phyloP scores from a whole-genome alignment of 2,888 invertebrate species.

The Petrolisthes manimaculis region DNA sequence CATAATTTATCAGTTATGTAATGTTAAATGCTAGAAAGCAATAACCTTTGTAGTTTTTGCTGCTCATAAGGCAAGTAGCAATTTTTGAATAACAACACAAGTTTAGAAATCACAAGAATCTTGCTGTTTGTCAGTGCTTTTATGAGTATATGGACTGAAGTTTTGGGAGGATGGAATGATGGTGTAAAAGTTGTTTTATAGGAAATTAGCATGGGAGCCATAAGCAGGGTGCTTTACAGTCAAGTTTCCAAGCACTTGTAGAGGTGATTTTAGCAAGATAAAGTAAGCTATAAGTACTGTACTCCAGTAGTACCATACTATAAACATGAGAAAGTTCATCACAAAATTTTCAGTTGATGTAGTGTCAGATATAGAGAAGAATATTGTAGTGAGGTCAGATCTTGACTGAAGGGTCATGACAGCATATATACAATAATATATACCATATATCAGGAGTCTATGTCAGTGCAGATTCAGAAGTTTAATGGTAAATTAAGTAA shows the following conservation, averaged over 20 bases:
- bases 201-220: neutral
- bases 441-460: no score
- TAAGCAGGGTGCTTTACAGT: neutral
- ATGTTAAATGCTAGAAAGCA: slow-evolving; percentile 62
- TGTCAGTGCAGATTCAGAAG: no score
- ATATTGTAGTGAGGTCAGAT: no score
- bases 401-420: no score
- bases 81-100: slow-evolving; percentile 51
- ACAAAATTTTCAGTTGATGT: no score
- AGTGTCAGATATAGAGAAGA: no score
- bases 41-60: slow-evolving; percentile 60
- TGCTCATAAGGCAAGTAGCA: slow-evolving; percentile 57
- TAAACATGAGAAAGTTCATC: no score
- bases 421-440: no score
- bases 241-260: slow-evolving; percentile 9
- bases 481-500: no score
- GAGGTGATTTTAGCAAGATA: slow-evolving; percentile 11
- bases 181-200: neutral
- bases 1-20: slow-evolving; percentile 56
- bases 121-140: slow-evolving; percentile 41
- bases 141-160: slow-evolving; percentile 4
- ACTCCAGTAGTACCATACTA: no score
- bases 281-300: neutral
- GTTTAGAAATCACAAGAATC: slow-evolving; percentile 56
- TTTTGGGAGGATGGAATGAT: slow-evolving; percentile 7